phyloP scores from a whole-genome alignment of 2,888 invertebrate species.

The Diabrotica balteata region DNA sequence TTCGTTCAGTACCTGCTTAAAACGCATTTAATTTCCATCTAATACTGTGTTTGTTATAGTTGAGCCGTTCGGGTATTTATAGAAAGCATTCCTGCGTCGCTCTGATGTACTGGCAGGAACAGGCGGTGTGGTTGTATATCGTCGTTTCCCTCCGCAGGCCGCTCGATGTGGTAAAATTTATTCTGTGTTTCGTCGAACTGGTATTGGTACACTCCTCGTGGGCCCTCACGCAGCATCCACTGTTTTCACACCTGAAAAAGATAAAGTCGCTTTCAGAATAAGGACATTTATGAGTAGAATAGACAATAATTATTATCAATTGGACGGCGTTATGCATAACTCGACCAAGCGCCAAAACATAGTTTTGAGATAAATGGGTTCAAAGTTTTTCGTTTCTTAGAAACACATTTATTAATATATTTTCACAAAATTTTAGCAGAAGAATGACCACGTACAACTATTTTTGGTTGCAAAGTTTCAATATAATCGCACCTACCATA shows the following conservation, averaged over 20 bases:
- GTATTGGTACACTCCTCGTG: slow-evolving; percentile 24
- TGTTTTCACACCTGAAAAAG: slow-evolving; percentile 22
- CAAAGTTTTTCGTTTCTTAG: no score
- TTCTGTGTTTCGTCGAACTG: slow-evolving; percentile 21
- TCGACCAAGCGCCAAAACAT: no score
- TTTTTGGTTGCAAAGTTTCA: no score
- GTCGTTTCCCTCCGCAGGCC: slow-evolving; percentile 17
- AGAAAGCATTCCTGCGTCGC: slow-evolving; percentile 28
- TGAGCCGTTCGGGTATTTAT: slow-evolving; percentile 20
- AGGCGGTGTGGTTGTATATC: slow-evolving; percentile 26
- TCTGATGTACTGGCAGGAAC: slow-evolving; percentile 24
- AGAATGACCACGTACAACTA: no score
- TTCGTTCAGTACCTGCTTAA: not conserved
- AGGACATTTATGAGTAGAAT: no score
- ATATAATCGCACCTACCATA: no score
- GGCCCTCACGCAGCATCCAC: slow-evolving; percentile 17
- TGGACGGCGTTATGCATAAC: no score
- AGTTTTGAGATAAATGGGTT: no score
- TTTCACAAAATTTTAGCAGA: no score
- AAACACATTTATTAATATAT: no score
- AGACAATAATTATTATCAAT: no score
- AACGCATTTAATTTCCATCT: slow-evolving; percentile 3
- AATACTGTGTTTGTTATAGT: slow-evolving; percentile 23
- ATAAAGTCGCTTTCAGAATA: no score
- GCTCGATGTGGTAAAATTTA: slow-evolving; percentile 15